Evolutionary conservation across 2,113 vertebrate species (phyloP), one percentile per base, ranked within the genome.

Genomic region (Pandion haliaetus): DNA sequence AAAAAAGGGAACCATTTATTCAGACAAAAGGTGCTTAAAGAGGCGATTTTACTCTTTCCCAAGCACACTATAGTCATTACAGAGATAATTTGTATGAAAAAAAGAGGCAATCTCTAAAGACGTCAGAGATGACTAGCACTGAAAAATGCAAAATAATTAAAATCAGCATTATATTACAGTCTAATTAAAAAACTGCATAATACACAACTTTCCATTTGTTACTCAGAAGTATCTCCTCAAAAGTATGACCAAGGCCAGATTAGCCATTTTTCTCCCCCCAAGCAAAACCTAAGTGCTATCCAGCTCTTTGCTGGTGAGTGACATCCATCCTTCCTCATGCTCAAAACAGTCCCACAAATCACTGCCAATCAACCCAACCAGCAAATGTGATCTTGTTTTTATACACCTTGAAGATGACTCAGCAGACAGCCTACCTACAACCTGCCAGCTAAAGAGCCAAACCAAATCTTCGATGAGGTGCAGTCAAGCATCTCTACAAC

Each of bases 61-160:
- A 24, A 61, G 59, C 31, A n/a, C n/a, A 12, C 28, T 63, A 31
- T 42, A 62, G 45, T 70, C 42, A 83, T 42, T 74, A 72, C 18
- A 42, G 31, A 90, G 25, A 81, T 17, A 49, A 73, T 61, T 67
- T 74, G 17, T 44, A 66, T 57, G 63, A 1, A 10, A 73, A 73
- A 94, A 88, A 45, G 2, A 8, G 40, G 29, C 17, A 61, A 1
- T 69, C 36, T 70, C 79, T 66, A 54, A 83, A 87, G 34, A 18
- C 1, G 0, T n/a, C 38, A 63, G 24, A 88, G 28, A 65, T 36
- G 4, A 66, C 57, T 29, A 38, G n/a, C 1, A 2, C 1, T 59
- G 47, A 45, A 86, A 95, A 81, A 66, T 13, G 26, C 5, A 31
- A 61, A 91, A 34, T 62, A 77, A 66, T 11, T 62, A 36, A 70